Base-by-base conservation (phyloP, 1,140 invertebrate species). In the Brachionus plicatilis region DNA sequence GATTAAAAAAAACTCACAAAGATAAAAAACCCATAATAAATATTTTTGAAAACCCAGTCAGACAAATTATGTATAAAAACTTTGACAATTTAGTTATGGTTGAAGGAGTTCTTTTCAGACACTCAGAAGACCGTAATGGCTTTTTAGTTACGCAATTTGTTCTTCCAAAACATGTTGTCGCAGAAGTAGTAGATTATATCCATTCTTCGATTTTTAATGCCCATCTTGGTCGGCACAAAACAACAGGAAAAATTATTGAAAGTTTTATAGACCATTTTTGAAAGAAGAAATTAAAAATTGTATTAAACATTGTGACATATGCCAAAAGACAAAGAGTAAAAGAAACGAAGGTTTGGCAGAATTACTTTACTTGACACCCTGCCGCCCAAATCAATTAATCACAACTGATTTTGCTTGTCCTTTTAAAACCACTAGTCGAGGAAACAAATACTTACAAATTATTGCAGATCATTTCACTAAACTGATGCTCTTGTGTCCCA, bases 401-500 rank as follows among this genome's bases (percentile, higher is more conserved):
- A 43, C 72, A 33, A 47, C 37, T 9, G 72, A 76, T 47, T 20
- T 76, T 12, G 17, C 37, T 12, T 4, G 76, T 12, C 76, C 76
- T 56, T 60, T 79, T 27, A 50, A 27, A 33, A 29, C 6, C 6
- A 79, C 76, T 11, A 12, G 47, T 6, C 7, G 76, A 50, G 43
- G 53, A 8, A 79, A 79, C 17, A 53, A 65, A 79, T 5, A 45
- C 41, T 12, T 47, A 20, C 20, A 29, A 47, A 43, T 53, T 14
- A 29, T 79, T n/a, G 33, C 14, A 7, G 76, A 79, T 60, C 41
- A 65, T n/a, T 79, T 79, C 43, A 29, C 41, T 8, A 79, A 79
- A 79, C 43, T 47, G 14, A 45, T 53, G 8, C 37, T 90, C 85
- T 86, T 85, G n/a, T 87, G 87, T 75, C 80, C 87, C 0, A 84